Base-by-base conservation (phyloP, 2,888 invertebrate species). In the Magallana nippona region DNA sequence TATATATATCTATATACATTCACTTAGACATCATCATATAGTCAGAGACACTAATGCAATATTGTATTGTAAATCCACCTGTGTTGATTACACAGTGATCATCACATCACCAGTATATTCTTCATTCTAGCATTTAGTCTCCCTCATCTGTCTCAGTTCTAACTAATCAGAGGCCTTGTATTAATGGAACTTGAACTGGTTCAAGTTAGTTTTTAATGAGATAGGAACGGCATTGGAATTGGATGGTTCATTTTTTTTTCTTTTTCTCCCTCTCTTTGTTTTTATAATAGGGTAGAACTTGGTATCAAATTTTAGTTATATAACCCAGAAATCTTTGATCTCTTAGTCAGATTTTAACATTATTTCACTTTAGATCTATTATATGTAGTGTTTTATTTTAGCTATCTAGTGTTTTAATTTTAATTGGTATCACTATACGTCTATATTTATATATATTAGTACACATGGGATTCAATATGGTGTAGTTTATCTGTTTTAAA, bases 341-440 rank as follows among this genome's bases (percentile, higher is more conserved):
- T 71, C 71, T 71, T 71, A 71, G 71, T 71, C 71, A 71, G 71
- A 71, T 27, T 71, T 71, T 71, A 71, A 71, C 71, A 71, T 71
- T 32, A 71, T 27, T 27, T 19, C 27, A 17, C 17, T 27, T 8
- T 71, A 22, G 11, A 71, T 2, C 11, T 63, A 44, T 44, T 44
- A 22, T 71, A 27, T 71, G 71, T 71, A 71, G 27, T 71, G 71
- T 63, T 63, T 71, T 32, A 27, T 62, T 19, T 71, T 27, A 32
- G 15, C 71, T 15, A 22, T 22, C 15, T 71, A 71, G 32, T 71
- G 71, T 71, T 71, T 71, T 71, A 71, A 71, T 32, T 32, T 22
- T 27, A 27, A 71, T 27, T 71, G 22, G 32, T 27, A 27, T 15
- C 32, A 27, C 32, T n/a, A 60, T 60, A 44, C 8, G 44, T 44